These are phyloP conservation scores for Todiramphus chloris DNA, from an alignment of 2,113 vertebrate species.

Conservation along the genomic window DNA sequence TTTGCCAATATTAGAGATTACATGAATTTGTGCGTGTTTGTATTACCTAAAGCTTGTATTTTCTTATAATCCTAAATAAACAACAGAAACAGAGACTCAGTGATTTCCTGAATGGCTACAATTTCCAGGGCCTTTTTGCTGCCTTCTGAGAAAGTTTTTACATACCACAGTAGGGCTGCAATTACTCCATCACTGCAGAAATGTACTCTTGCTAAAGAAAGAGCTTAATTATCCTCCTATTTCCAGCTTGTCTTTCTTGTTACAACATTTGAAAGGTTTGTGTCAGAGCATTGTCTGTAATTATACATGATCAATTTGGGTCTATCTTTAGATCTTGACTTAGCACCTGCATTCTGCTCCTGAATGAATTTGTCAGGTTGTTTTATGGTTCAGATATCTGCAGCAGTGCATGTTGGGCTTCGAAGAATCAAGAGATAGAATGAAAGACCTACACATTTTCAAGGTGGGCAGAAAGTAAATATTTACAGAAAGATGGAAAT, in stretches of 20 bases:
- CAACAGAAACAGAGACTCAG: neutral
- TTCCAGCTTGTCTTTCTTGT: conserved; percentile 7
- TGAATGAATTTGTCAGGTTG: neutral
- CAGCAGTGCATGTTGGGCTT: neutral
- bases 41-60: neutral
- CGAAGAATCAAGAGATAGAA: neutral
- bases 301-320: neutral
- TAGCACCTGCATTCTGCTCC: neutral
- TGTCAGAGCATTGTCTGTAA: neutral
- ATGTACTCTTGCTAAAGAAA: conserved; percentile 32
- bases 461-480: neutral
- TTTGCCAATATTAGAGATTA: neutral
- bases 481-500: neutral
- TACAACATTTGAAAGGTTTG: neutral
- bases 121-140: neutral
- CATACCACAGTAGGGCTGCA: neutral
- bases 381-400: neutral
- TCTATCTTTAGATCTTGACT: conserved; percentile 14
- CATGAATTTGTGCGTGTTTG: neutral
- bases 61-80: neutral
- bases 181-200: conserved; percentile 3
- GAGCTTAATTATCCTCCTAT: conserved; percentile 24
- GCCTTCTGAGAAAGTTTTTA: neutral
- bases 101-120: neutral
- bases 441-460: neutral